Evolutionary conservation across 1,140 invertebrate genomes (phyloP).

Genomic region (Vanessa tameamea): DNA sequence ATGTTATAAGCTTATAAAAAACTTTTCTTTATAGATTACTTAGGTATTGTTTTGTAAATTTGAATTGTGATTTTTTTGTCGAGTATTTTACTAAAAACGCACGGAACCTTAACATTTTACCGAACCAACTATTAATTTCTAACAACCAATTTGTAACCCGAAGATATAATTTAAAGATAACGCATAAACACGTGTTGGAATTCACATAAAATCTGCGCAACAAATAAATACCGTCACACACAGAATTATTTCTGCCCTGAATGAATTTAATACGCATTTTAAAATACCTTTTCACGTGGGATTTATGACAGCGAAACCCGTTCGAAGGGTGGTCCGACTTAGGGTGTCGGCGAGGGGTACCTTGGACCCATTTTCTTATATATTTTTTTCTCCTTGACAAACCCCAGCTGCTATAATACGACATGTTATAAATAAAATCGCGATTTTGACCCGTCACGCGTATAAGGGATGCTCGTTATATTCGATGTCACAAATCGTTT

Average conservation of each 20-base stretch:
- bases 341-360: slow-evolving; percentile 57
- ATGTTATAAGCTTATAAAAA: no score
- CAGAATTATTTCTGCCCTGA: slow-evolving; percentile 77
- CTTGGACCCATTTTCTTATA: slow-evolving; percentile 64
- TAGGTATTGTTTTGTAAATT: no score
- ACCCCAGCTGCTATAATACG: slow-evolving; percentile 76
- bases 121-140: neutral
- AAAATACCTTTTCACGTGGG: slow-evolving; percentile 79
- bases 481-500: slow-evolving; percentile 24
- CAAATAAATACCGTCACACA: slow-evolving; percentile 45
- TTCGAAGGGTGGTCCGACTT: slow-evolving; percentile 71
- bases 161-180: slow-evolving; percentile 2
- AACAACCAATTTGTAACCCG: neutral
- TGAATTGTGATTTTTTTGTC: no score
- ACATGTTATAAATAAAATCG: slow-evolving; percentile 80
- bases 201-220: slow-evolving; percentile 31
- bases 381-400: slow-evolving; percentile 76
- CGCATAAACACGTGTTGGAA: slow-evolving; percentile 22
- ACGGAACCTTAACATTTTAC: neutral
- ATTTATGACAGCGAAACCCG: slow-evolving; percentile 77
- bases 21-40: no score
- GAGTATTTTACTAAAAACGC: neutral
- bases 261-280: slow-evolving; percentile 80
- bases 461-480: slow-evolving; percentile 62
- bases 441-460: slow-evolving; percentile 78